Conservation (phyloP, 2,113 vertebrate species). For the Paralichthys olivaceus region DNA sequence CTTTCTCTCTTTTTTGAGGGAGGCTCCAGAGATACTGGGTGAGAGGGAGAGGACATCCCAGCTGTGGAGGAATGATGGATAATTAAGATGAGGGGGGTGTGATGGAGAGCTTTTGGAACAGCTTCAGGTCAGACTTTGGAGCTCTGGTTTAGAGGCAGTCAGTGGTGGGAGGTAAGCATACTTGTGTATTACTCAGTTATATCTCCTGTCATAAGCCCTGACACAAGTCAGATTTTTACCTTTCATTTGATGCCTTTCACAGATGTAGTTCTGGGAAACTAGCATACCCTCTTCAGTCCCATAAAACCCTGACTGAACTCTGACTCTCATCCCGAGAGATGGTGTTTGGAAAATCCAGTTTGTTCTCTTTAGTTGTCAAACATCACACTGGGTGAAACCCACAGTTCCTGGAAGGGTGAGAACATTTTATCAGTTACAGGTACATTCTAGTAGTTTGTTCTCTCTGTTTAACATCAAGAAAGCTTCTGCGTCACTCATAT, state of each 20-base stretch:
- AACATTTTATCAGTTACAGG: not conserved
- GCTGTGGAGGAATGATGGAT: conserved; percentile 24
- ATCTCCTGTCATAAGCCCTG: conserved; percentile 12
- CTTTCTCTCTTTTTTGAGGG: not conserved
- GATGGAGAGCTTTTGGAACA: conserved; percentile 26
- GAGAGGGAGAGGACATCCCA: conserved; percentile 3
- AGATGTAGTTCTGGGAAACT: not conserved
- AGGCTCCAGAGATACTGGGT: conserved; percentile 1
- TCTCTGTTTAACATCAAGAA: not conserved
- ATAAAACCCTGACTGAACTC: conserved; percentile 7
- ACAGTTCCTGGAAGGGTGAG: conserved; percentile 1
- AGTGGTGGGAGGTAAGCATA: conserved; percentile 16
- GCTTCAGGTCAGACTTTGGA: conserved; percentile 8
- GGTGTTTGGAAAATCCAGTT: not conserved
- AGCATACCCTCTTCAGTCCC: not conserved
- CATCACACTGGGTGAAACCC: not conserved
- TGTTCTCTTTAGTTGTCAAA: conserved; percentile 3
- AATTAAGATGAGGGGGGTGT: conserved; percentile 8
- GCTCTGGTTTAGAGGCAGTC: conserved; percentile 19
- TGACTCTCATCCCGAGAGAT: conserved; percentile 13
- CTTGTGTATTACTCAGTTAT: conserved; percentile 18
- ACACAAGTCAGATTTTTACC: conserved; percentile 8
- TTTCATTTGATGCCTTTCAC: conserved; percentile 22
- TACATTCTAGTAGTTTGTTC: not conserved
- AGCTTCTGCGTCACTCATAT: not conserved